Evolutionary conservation across 2,888 invertebrate species (phyloP).

Genomic region (Tribolium freemani): DNA sequence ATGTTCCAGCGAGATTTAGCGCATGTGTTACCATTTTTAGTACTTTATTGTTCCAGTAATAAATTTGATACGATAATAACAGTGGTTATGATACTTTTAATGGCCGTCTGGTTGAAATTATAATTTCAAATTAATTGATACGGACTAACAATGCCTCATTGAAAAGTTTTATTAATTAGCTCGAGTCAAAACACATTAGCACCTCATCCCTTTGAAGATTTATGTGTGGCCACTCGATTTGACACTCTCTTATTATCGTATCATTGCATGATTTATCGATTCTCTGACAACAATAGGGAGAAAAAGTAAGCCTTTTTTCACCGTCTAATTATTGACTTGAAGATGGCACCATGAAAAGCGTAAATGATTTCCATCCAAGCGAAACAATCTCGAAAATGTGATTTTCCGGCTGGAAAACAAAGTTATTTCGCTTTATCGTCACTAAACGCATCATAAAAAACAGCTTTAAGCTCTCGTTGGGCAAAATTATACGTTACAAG

Average conservation of each 20-base stretch:
- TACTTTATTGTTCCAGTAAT: background rate
- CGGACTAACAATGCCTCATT: conserved; percentile 21
- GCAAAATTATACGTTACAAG: background rate
- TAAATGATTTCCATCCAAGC: background rate
- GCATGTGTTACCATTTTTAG: background rate
- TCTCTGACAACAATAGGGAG: conserved; percentile 26
- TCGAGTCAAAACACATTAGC: conserved; percentile 41
- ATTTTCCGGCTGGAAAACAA: background rate
- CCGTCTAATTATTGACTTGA: conserved; percentile 22
- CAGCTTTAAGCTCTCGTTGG: background rate
- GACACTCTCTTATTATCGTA: conserved; percentile 40
- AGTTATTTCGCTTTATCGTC: conserved; percentile 5
- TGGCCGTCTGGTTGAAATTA: conserved; percentile 26
- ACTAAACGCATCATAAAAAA: background rate
- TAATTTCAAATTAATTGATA: conserved; percentile 33
- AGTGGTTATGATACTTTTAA: conserved; percentile 26
- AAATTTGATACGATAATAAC: conserved; percentile 31
- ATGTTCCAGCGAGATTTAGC: background rate
- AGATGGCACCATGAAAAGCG: conserved; percentile 7
- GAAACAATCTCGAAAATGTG: background rate
- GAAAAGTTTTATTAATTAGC: conserved; percentile 41
- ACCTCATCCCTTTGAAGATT: conserved; percentile 38
- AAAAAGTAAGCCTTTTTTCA: conserved; percentile 2
- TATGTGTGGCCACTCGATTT: conserved; percentile 35
- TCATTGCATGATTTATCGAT: conserved; percentile 37